Conservation (phyloP, 2,888 invertebrate genomes). For the Aporophyla nigra region DNA sequence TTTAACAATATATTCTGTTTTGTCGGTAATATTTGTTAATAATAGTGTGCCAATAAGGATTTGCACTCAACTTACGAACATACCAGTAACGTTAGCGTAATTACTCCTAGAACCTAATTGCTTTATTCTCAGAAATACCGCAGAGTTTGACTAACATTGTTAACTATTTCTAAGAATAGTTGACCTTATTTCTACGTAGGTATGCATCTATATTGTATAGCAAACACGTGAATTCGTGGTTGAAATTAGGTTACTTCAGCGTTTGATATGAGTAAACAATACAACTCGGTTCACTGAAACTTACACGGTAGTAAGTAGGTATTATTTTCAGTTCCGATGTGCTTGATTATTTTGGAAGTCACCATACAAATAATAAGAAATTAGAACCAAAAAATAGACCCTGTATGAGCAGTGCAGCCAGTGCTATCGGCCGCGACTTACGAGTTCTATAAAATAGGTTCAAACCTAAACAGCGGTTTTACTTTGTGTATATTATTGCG, state of each 20-base stretch:
- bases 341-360: background rate
- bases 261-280: constrained; percentile 45
- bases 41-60: background rate
- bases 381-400: too few species aligned
- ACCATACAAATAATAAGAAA: too few species aligned
- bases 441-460: too few species aligned
- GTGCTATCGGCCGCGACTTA: too few species aligned
- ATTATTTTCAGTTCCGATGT: background rate
- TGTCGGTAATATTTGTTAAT: background rate
- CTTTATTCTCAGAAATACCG: background rate
- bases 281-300: constrained; percentile 56
- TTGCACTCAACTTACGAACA: background rate
- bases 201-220: background rate
- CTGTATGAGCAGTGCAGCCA: too few species aligned
- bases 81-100: background rate
- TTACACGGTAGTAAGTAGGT: too few species aligned
- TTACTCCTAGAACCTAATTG: background rate
- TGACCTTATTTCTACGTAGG: background rate
- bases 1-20: background rate
- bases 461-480: too few species aligned
- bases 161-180: background rate
- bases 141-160: background rate
- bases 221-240: background rate
- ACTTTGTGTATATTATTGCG: too few species aligned
- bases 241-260: constrained; percentile 32